These are phyloP conservation scores for Nomia melanderi DNA, from an alignment of 1,140 invertebrate species.

Conservation along the genomic window DNA sequence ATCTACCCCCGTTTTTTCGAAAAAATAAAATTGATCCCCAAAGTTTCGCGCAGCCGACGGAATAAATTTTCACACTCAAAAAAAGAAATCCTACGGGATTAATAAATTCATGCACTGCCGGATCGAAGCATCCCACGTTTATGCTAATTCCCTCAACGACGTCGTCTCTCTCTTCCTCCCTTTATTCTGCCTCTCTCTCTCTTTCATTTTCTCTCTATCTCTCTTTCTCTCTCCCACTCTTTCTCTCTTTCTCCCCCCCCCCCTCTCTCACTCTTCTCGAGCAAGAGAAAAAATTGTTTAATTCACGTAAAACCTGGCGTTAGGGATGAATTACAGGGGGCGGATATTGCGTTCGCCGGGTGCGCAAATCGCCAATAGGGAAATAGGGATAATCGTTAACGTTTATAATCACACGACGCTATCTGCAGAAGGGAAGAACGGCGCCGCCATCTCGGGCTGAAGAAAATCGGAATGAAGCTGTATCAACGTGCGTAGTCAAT, in stretches of 20 bases:
- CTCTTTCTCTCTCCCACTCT: too few relatives aligned
- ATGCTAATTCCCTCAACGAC: constrained; percentile 28
- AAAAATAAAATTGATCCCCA: not conserved
- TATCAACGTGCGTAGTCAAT: constrained; percentile 10
- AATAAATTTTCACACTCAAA: not conserved
- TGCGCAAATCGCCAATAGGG: constrained; percentile 4
- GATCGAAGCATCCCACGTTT: constrained; percentile 26
- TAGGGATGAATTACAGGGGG: constrained; percentile 18
- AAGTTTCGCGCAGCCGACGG: not conserved
- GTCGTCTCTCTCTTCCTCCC: not conserved
- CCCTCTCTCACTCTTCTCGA: too few relatives aligned
- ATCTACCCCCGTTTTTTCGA: not conserved
- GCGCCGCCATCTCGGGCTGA: not conserved
- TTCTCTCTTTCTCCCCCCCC: too few relatives aligned
- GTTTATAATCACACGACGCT: constrained; percentile 14
- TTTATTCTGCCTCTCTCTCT: too few relatives aligned
- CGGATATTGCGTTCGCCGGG: not conserved
- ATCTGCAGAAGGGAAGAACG: not conserved
- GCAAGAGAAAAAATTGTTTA: constrained; percentile 15
- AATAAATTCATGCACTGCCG: constrained; percentile 22
- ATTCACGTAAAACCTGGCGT: constrained; percentile 19
- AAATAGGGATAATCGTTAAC: not conserved
- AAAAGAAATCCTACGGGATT: not conserved
- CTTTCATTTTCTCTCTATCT: too few relatives aligned
- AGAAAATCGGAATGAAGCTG: constrained; percentile 35